Percentiles rank a stretch among this genome's conserved stretches.
Conservation (phyloP, 2,113 vertebrate species). For the Nettapus auritus region DNA sequence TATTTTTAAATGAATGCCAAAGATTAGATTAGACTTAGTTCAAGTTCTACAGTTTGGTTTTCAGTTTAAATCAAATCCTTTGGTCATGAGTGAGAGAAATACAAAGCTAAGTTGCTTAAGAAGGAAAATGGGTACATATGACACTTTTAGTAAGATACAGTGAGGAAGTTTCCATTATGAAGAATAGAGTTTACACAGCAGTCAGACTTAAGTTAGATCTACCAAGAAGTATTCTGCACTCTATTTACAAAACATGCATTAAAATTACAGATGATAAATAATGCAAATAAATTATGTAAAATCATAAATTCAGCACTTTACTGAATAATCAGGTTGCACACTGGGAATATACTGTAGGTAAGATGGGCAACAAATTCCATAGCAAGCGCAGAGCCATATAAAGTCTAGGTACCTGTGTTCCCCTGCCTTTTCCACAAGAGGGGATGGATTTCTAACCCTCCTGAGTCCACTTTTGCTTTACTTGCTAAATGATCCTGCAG, state of each 20-base stretch:
- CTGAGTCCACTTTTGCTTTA: neutral
- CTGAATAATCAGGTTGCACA: neutral
- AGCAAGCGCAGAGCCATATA: neutral
- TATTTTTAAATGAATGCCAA: neutral
- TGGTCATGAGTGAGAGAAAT: neutral
- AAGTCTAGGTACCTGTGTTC: neutral
- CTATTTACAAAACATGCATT: neutral
- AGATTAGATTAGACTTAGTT: neutral
- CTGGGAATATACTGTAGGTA: neutral
- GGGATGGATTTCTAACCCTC: conserved; percentile 1
- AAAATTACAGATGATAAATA: neutral
- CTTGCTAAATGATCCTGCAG: conserved; percentile 34
- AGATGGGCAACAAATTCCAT: neutral
- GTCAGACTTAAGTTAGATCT: neutral
- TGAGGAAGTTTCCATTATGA: neutral
- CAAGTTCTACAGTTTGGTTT: neutral
- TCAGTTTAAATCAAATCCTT: neutral
- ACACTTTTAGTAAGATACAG: neutral
- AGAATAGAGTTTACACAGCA: neutral
- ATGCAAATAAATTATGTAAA: neutral
- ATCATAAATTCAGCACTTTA: neutral
- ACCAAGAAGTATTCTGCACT: neutral
- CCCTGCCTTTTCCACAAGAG: neutral
- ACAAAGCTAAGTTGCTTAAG: neutral
- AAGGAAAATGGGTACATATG: neutral